phyloP scores from a whole-genome alignment of 2,888 invertebrate species.

The Caenorhabditis becei region DNA sequence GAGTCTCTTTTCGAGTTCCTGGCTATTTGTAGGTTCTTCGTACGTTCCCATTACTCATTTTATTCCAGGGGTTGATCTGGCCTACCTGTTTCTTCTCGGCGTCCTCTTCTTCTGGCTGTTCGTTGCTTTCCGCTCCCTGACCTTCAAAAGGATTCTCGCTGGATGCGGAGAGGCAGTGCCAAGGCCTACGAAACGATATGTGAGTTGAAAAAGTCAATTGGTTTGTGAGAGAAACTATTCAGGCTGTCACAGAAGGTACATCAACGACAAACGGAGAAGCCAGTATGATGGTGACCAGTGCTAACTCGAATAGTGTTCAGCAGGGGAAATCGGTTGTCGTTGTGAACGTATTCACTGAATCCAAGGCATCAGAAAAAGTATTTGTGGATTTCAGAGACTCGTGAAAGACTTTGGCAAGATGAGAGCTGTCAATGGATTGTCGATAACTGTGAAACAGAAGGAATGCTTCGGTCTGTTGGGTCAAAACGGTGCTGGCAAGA shows the following conservation, averaged over 20 bases:
- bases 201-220: not conserved
- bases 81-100: conserved; percentile 10
- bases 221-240: not conserved
- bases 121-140: conserved; percentile 3
- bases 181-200: conserved; percentile 12
- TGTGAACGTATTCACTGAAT: not conserved
- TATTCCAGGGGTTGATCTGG: conserved; percentile 25
- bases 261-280: conserved; percentile 8
- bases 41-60: not conserved
- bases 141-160: not conserved
- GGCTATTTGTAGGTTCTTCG: conserved; percentile 17
- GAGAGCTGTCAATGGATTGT: conserved; percentile 69
- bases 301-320: not conserved
- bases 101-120: conserved; percentile 36
- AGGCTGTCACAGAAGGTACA: not conserved
- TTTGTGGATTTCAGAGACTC: conserved; percentile 23
- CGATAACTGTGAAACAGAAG: conserved; percentile 67
- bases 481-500: conserved; percentile 76
- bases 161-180: conserved; percentile 13
- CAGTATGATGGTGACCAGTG: not conserved
- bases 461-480: conserved; percentile 79
- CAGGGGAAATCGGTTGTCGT: not conserved
- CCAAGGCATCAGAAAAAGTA: not conserved
- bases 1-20: conserved; percentile 16
- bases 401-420: conserved; percentile 61